Base-by-base conservation (phyloP, 2,113 vertebrate genomes). In the Cinclus cinclus region DNA sequence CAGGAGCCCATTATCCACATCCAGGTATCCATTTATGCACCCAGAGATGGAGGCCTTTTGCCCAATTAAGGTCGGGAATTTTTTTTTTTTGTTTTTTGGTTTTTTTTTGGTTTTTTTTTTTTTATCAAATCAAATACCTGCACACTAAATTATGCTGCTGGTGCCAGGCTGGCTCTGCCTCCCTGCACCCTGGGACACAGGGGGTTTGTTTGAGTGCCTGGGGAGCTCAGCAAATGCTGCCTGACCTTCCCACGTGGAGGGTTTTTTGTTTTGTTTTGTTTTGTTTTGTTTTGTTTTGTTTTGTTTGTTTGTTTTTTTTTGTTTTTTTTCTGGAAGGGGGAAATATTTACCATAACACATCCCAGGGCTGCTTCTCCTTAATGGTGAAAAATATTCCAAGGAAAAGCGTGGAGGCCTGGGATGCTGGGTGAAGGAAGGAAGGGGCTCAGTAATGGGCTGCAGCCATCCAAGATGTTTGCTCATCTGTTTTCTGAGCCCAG, bases 71-170 rank as follows among this genome's bases (percentile, higher is more conserved):
- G 94, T 92, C 96, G 89, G 94, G 7, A 37, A 8, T 37, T 7
- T 39, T 95, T 49, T 46, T 44, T 44, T 14, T 95, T 31, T 42
- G 9, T 58, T 50, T 98, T 98, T 97, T 97, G n/a, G n/a, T n/a
- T n/a, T n/a, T n/a, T n/a, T n/a, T n/a, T n/a, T n/a, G n/a, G 20
- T 47, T 97, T 98, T 95, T 31, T 42, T 37, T 58, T 50, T 98
- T 98, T 97, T 97, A 98, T 98, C 98, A 97, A 98, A 98, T 98
- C 97, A 97, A 98, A 98, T 98, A 97, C 96, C 97, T 98, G 97
- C 97, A 95, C 98, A 98, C 91, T 97, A 98, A 98, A 97, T 98
- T 97, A 97, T 63, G 93, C 64, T 97, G 41, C 95, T 98, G 98
- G 98, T 98, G 98, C 98, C 98, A 97, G 97, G 79, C 97, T 98